Base-by-base conservation (phyloP, 2,888 invertebrate genomes). In the Falcaria lacertinaria region DNA sequence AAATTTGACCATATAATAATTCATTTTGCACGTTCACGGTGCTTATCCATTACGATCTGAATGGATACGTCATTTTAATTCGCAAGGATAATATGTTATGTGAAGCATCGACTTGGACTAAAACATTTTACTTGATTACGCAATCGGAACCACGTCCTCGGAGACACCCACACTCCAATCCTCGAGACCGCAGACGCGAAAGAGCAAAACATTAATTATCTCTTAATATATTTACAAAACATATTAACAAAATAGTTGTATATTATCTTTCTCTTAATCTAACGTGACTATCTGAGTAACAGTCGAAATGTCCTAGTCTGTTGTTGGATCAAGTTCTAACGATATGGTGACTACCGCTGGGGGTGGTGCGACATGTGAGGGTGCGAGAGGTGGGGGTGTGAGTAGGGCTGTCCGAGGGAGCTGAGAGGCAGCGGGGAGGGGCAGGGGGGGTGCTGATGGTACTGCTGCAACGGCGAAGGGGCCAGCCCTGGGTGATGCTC, bases 361-460 rank as follows among this genome's bases (percentile, higher is more conserved):
- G 94, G 92, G 85, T 95, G 95, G 74, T 93, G 94, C 38, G 93
- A 92, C 84, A 94, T 93, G 78, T 93, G 93, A 49, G 93, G 92
- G 72, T 94, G 94, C 57, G 92, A 91, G 71, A 89, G 77, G 65
- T 87, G 91, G 53, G 87, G 88, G 64, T 89, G 89, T 37, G 87
- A 85, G 64, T 90, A 90, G 33, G 89, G 89, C 63, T 90, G 90
- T 39, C 88, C 86, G 49, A 89, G 64, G 25, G 90, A 85, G 63
- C 87, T 69, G 50, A 90, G 91, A 58, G 94, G 93, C 57, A 95
- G 90, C 45, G 95, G 95, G 60, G 95, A 95, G 48, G 94, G 93
- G 75, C 94, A 93, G 57, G 93, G 92, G 50, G 93, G 93, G 74
- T 93, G 92, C 77, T 94, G 92, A 90, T 94, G 93, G 76, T 94